These are phyloP conservation scores for Rhyacichthys aspro DNA, from an alignment of 2,797 vertebrate genomes.

Conservation along the genomic window DNA sequence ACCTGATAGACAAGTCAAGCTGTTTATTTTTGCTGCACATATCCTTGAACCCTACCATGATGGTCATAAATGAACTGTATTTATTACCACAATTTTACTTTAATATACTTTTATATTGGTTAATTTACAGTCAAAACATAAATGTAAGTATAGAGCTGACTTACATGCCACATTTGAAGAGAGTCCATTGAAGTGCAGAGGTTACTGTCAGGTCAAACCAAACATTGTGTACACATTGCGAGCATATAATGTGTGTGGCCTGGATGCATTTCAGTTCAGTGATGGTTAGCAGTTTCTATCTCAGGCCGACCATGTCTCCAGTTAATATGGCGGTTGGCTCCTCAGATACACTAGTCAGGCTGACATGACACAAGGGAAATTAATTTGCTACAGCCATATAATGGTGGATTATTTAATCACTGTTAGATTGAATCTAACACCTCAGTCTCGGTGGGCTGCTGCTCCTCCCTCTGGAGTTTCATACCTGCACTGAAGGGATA, in stretches of 20 bases:
- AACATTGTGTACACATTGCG: constrained; percentile 11
- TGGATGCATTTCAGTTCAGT: constrained; percentile 1
- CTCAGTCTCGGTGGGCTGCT: constrained; percentile 51
- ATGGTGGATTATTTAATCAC: constrained; percentile 71
- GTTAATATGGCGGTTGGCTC: constrained; percentile 48
- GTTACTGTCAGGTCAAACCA: neutral
- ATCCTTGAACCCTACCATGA: too few relatives aligned
- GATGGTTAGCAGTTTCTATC: constrained; percentile 17
- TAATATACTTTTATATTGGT: too few relatives aligned
- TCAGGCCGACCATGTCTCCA: constrained; percentile 21
- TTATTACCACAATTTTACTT: too few relatives aligned
- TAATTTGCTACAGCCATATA: constrained; percentile 69
- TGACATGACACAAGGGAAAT: constrained; percentile 70
- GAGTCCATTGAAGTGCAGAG: too few relatives aligned
- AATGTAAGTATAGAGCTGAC: neutral
- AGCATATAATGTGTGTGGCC: too few relatives aligned
- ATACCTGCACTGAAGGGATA: constrained; percentile 51
- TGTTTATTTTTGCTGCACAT: too few relatives aligned
- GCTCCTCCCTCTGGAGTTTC: constrained; percentile 40
- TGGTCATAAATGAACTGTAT: too few relatives aligned
- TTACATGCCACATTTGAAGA: neutral
- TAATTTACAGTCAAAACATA: too few relatives aligned
- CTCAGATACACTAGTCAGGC: constrained; percentile 40
- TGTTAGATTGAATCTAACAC: constrained; percentile 70
- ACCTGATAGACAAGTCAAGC: too few relatives aligned